Base-by-base conservation (phyloP, 2,888 invertebrate genomes). In the Hypomecis punctinalis region DNA sequence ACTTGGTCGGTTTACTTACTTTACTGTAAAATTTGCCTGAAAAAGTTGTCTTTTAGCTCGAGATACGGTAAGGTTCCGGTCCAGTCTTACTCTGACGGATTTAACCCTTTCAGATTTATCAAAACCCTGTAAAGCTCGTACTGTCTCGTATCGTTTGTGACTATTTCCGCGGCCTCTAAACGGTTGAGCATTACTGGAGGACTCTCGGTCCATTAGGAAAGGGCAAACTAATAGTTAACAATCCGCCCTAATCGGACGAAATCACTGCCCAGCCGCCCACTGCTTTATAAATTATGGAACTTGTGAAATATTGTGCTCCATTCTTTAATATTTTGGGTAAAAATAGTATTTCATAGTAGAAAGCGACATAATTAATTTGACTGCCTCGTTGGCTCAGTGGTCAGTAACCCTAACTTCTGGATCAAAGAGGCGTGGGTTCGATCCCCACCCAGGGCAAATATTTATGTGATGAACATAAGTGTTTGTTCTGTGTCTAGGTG, bases 121-220 rank as follows among this genome's bases (percentile, higher is more conserved):
- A 11, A 35, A 54, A 45, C 43, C 35, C 43, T 5, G 39, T 45
- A 43, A 53, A 46, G 47, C 37, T 45, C 49, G 37, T 63, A 58
- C 63, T 64, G 59, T 40, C 35, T 46, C 40, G 51, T 46, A 56
- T 46, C 43, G 56, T 61, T 55, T 49, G 60, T 54, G 67, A 51
- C 66, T 60, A 67, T 66, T 68, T 62, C 62, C 67, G 61, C 64
- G 65, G 64, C 52, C 67, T 58, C 63, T 65, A 65, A 71, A 67
- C 67, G 68, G 63, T 67, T 64, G 70, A 69, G 66, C 72, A 74
- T 73, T 69, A 72, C 40, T 68, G 59, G 57, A 60, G 66, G 58
- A 64, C 64, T 71, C 68, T 73, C 70, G 69, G 71, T 75, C 77
- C 77, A 79, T 80, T 81, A 79, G 66, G 70, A 66, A 70, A 71